Conservation (phyloP, 2,888 invertebrate genomes). For the Drosophila neonasuta region DNA sequence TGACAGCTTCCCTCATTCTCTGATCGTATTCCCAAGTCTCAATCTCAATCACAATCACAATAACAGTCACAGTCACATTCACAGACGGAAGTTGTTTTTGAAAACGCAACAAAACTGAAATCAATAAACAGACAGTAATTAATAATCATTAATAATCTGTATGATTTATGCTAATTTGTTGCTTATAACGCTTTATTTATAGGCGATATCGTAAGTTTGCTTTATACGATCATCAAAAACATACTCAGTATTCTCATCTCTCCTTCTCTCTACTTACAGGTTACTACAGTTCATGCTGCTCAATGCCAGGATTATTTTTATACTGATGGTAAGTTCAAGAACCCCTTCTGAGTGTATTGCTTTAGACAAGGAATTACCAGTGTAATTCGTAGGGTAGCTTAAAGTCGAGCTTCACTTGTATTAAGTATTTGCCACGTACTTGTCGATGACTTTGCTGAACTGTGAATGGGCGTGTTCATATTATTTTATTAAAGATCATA, state of each 20-base stretch:
- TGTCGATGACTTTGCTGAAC: constrained; percentile 32
- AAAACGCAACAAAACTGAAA: constrained; percentile 46
- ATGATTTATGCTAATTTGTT: constrained; percentile 65
- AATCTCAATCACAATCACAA: background rate
- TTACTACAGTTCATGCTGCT: constrained; percentile 95
- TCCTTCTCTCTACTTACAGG: constrained; percentile 83
- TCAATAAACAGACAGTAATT: constrained; percentile 70
- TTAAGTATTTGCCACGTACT: constrained; percentile 25
- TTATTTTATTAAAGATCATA: constrained; percentile 46
- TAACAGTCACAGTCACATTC: background rate
- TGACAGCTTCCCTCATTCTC: constrained; percentile 38
- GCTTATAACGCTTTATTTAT: constrained; percentile 52
- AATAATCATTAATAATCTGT: constrained; percentile 66
- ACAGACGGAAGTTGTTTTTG: constrained; percentile 57
- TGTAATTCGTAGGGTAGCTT: constrained; percentile 25
- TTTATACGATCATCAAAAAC: constrained; percentile 9
- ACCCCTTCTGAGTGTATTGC: background rate
- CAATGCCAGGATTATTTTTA: constrained; percentile 94
- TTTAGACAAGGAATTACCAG: background rate
- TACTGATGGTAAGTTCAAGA: constrained; percentile 89
- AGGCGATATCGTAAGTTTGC: constrained; percentile 60
- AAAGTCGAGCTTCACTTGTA: constrained; percentile 19
- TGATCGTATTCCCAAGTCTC: constrained; percentile 17
- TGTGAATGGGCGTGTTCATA: constrained; percentile 50
- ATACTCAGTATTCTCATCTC: constrained; percentile 28